These are phyloP conservation scores for Botia almorhae DNA, from an alignment of 2,797 vertebrate species.

Conservation along the genomic window DNA sequence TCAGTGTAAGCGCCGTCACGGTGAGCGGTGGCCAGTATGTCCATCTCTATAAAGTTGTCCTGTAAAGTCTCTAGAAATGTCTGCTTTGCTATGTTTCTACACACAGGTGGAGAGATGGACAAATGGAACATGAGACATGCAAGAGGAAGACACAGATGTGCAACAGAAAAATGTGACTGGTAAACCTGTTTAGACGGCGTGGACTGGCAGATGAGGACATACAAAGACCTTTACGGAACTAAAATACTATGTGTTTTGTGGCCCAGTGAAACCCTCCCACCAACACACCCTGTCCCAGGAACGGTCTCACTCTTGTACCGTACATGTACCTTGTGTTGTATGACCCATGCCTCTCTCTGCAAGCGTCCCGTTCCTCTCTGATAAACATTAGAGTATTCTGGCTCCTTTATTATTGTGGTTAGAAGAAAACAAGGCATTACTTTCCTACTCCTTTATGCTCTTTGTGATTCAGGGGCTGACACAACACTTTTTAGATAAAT, in stretches of 20 bases:
- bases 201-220: conserved; percentile 59
- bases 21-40: conserved; percentile 95
- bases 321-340: conserved; percentile 82
- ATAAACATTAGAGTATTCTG: conserved; percentile 88
- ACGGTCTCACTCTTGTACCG: conserved; percentile 5
- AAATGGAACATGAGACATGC: conserved; percentile 89
- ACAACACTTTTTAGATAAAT: conserved; percentile 44
- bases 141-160: conserved; percentile 70
- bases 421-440: conserved; percentile 80
- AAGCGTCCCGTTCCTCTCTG: conserved; percentile 83
- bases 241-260: conserved; percentile 69
- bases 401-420: conserved; percentile 81
- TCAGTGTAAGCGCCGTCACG: conserved; percentile 92
- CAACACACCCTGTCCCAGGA: conserved; percentile 53
- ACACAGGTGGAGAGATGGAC: conserved; percentile 94
- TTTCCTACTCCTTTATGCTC: conserved; percentile 61
- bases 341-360: conserved; percentile 86
- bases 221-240: conserved; percentile 78
- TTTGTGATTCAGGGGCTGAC: conserved; percentile 41
- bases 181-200: conserved; percentile 61
- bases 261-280: conserved; percentile 11
- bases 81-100: conserved; percentile 99
- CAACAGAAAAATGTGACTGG: conserved; percentile 61
- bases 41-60: conserved; percentile 99
- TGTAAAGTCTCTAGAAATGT: conserved; percentile 99